Evolutionary conservation across 1,140 invertebrate genomes (phyloP).

Genomic region (Chironomus tepperi): DNA sequence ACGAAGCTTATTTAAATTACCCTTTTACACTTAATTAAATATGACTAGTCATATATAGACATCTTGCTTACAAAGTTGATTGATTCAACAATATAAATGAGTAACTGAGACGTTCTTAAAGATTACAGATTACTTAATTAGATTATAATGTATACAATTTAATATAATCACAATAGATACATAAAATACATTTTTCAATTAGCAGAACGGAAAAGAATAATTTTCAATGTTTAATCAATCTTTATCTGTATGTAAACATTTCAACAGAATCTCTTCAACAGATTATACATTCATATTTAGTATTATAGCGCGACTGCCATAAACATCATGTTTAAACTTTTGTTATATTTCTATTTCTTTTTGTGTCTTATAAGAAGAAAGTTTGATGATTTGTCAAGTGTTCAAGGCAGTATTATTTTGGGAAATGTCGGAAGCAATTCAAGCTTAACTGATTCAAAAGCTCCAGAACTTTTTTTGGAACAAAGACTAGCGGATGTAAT

Average conservation of each 20-base stretch:
- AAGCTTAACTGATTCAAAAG: neutral
- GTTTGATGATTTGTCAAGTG: neutral
- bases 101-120: neutral
- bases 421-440: neutral
- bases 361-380: no score
- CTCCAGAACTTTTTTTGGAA: neutral
- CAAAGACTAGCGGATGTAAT: constrained; percentile 11
- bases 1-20: no score
- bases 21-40: no score
- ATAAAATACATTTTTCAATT: constrained; percentile 11
- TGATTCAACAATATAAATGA: neutral
- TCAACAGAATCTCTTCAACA: no score
- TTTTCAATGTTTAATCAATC: neutral
- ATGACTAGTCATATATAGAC: no score
- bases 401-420: neutral
- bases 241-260: no score
- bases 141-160: neutral
- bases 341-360: no score
- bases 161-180: neutral
- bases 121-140: neutral
- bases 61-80: no score
- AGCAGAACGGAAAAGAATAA: neutral
- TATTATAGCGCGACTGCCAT: no score
- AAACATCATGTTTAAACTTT: no score
- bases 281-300: no score